These are phyloP conservation scores for Xestia ashworthii DNA, from an alignment of 2,888 invertebrate genomes.

Conservation along the genomic window DNA sequence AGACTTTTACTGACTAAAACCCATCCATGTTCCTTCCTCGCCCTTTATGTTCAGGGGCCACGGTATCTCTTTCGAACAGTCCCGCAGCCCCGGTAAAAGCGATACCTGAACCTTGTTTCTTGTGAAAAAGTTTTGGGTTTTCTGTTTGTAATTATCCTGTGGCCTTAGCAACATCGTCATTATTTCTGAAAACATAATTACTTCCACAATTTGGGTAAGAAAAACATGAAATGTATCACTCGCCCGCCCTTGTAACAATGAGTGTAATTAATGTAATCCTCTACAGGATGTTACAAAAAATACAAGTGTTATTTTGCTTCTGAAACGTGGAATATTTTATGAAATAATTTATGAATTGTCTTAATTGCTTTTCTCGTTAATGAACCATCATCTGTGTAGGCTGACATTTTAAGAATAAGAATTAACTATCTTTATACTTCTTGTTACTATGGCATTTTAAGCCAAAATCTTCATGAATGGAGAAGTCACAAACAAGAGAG, in stretches of 20 bases:
- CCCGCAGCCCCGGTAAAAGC: too few species aligned
- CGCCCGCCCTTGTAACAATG: constrained; percentile 32
- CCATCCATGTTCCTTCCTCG: too few species aligned
- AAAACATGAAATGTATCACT: constrained; percentile 56
- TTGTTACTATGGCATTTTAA: not conserved
- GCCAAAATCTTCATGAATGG: not conserved
- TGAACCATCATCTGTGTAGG: not conserved
- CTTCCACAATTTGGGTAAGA: constrained; percentile 54
- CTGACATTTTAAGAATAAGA: not conserved
- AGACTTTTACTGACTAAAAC: too few species aligned
- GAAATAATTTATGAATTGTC: constrained; percentile 32
- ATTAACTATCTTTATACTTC: not conserved
- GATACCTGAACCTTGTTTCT: not conserved
- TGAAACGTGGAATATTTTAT: constrained; percentile 33
- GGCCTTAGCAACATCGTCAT: constrained; percentile 19
- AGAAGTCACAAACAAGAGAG: too few species aligned
- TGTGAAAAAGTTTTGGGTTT: not conserved
- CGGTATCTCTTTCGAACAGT: too few species aligned
- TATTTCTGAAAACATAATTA: constrained; percentile 60
- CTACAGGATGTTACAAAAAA: constrained; percentile 31
- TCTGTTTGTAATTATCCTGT: constrained; percentile 4
- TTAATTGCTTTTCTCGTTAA: constrained; percentile 28
- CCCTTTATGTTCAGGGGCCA: too few species aligned
- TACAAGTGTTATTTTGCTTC: constrained; percentile 24
- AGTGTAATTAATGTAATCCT: constrained; percentile 54